Evolutionary conservation across 1,140 invertebrate genomes (phyloP).

Genomic region (Holcopasites calliopsidis): DNA sequence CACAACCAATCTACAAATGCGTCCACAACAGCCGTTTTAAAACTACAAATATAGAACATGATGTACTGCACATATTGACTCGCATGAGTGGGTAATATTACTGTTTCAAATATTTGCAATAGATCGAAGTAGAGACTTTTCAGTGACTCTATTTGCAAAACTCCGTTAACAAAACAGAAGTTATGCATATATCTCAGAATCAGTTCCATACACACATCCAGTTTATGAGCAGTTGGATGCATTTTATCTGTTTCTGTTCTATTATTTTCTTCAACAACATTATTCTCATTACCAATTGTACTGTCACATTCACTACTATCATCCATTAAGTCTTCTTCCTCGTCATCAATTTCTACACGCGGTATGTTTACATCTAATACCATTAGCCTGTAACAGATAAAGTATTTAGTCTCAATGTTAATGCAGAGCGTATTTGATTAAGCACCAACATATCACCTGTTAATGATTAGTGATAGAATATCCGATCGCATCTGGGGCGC

Average conservation of each 20-base stretch:
- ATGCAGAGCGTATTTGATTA: conserved; percentile 28
- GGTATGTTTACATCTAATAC: conserved; percentile 85
- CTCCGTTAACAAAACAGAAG: conserved; percentile 74
- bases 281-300: conserved; percentile 69
- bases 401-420: conserved; percentile 25
- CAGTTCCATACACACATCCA: conserved; percentile 84
- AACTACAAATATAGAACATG: conserved; percentile 88
- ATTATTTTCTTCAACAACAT: conserved; percentile 64
- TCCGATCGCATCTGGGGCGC: conserved; percentile 81
- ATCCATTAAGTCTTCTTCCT: conserved; percentile 64
- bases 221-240: conserved; percentile 80
- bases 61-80: conserved; percentile 89
- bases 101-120: conserved; percentile 85
- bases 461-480: conserved; percentile 84
- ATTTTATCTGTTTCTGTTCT: conserved; percentile 58
- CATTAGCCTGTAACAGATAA: conserved; percentile 80
- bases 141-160: conserved; percentile 73
- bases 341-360: conserved; percentile 79
- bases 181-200: conserved; percentile 82
- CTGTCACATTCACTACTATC: conserved; percentile 67
- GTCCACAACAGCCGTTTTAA: conserved; percentile 84
- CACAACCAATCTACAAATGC: conserved; percentile 87
- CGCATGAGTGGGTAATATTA: conserved; percentile 87
- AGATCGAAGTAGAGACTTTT: conserved; percentile 79
- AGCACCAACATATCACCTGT: conserved; percentile 80